These are phyloP conservation scores for Melanotaenia pygmaea DNA, from an alignment of 2,797 vertebrate species.

Conservation along the genomic window DNA sequence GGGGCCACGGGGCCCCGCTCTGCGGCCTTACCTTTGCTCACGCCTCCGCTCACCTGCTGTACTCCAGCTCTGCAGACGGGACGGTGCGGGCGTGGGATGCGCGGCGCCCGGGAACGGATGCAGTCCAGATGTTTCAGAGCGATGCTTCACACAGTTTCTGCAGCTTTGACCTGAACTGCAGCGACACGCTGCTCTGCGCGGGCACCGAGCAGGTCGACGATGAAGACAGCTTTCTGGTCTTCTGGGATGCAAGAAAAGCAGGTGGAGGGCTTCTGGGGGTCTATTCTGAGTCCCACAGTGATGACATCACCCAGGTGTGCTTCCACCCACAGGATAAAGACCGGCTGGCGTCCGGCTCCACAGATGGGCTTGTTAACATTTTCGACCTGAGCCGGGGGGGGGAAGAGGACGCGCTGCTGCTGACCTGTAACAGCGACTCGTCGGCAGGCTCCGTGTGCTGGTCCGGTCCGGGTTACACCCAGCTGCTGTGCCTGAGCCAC, in stretches of 20 bases:
- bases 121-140: slow-evolving; percentile 83
- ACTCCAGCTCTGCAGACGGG: slow-evolving; percentile 87
- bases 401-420: slow-evolving; percentile 90
- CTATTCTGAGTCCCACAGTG: slow-evolving; percentile 94
- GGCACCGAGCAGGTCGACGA: slow-evolving; percentile 89
- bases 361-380: slow-evolving; percentile 93
- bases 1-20: slow-evolving; percentile 70
- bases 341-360: slow-evolving; percentile 87
- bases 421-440: slow-evolving; percentile 91
- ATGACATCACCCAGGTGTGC: slow-evolving; percentile 91
- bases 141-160: slow-evolving; percentile 85
- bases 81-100: slow-evolving; percentile 88
- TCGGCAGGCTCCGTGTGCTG: slow-evolving; percentile 88
- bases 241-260: slow-evolving; percentile 89
- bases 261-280: slow-evolving; percentile 82
- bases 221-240: slow-evolving; percentile 91
- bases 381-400: slow-evolving; percentile 88
- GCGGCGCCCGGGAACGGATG: slow-evolving; percentile 74
- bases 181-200: slow-evolving; percentile 87
- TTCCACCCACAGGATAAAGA: slow-evolving; percentile 89
- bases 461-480: slow-evolving; percentile 70
- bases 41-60: slow-evolving; percentile 72
- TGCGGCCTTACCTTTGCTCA: slow-evolving; percentile 84
- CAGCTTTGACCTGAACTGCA: slow-evolving; percentile 89
- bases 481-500: slow-evolving; percentile 82